Evolutionary conservation across 2,797 vertebrate genomes (phyloP).

Genomic region (Chelidonichthys spinosus): DNA sequence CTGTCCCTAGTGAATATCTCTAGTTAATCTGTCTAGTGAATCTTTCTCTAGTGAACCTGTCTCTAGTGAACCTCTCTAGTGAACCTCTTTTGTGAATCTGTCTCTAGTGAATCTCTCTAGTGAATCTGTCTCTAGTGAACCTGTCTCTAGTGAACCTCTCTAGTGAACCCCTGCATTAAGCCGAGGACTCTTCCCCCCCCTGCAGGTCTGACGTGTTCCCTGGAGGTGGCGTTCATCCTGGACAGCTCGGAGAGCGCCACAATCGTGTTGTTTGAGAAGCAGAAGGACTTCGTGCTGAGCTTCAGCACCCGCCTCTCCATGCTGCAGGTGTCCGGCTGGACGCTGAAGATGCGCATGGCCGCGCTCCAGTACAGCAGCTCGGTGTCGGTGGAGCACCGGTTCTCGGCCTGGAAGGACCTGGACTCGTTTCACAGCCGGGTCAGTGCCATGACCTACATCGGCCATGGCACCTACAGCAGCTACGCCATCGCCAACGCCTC

Average conservation of each 20-base stretch:
- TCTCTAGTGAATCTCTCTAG: neutral
- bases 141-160: neutral
- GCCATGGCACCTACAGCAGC: slow-evolving; percentile 91
- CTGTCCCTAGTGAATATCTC: too few species aligned
- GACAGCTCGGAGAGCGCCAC: slow-evolving; percentile 94
- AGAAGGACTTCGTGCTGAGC: slow-evolving; percentile 87
- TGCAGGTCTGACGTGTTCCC: slow-evolving; percentile 69
- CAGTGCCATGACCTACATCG: slow-evolving; percentile 85
- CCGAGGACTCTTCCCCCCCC: slow-evolving; percentile 12
- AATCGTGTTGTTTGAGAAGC: slow-evolving; percentile 82
- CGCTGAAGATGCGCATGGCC: slow-evolving; percentile 84
- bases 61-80: too few species aligned
- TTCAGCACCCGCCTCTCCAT: slow-evolving; percentile 84
- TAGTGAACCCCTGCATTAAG: neutral
- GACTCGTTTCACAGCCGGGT: slow-evolving; percentile 84
- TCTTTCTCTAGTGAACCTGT: too few species aligned
- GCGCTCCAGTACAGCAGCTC: slow-evolving; percentile 92
- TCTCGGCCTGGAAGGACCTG: slow-evolving; percentile 86
- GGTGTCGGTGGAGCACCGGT: slow-evolving; percentile 84
- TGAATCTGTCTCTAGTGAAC: slow-evolving; percentile 5
- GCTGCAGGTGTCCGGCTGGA: slow-evolving; percentile 77
- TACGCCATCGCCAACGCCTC: slow-evolving; percentile 90
- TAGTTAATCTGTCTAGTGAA: too few species aligned
- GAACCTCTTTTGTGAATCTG: too few species aligned
- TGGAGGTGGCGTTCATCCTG: slow-evolving; percentile 88